Evolutionary conservation across 2,888 invertebrate genomes (phyloP).

Genomic region (Vandiemenella viatica): DNA sequence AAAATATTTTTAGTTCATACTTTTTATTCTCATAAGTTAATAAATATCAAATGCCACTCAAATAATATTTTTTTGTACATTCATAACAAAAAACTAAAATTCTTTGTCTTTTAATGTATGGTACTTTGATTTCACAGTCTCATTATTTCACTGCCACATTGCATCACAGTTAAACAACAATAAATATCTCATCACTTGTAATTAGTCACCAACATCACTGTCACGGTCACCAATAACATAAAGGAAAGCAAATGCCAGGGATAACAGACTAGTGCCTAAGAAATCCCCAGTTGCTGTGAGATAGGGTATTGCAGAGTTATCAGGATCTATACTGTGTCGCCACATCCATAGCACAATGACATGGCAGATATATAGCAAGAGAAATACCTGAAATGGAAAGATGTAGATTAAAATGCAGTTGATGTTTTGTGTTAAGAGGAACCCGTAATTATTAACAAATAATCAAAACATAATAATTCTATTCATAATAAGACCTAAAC

Average conservation of each 20-base stretch:
- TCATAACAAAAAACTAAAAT: too few relatives aligned
- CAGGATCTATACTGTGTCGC: constrained; percentile 67
- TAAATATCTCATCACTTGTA: too few relatives aligned
- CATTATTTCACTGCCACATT: too few relatives aligned
- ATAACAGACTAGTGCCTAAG: constrained; percentile 63
- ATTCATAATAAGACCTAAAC: neutral
- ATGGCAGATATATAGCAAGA: constrained; percentile 64
- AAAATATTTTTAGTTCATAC: too few relatives aligned
- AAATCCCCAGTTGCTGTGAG: constrained; percentile 80
- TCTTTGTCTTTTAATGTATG: too few relatives aligned
- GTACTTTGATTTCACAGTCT: too few relatives aligned
- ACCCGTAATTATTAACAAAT: neutral
- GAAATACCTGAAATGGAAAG: constrained; percentile 34
- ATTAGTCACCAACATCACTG: constrained; percentile 53
- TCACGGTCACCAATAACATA: constrained; percentile 59
- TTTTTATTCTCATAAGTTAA: too few relatives aligned
- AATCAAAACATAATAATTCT: neutral
- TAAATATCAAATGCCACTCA: too few relatives aligned
- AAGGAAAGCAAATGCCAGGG: constrained; percentile 55
- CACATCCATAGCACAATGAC: constrained; percentile 74
- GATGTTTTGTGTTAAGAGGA: neutral
- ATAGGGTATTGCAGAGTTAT: constrained; percentile 81
- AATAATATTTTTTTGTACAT: too few relatives aligned
- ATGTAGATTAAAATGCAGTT: too few relatives aligned
- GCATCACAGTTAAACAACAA: too few relatives aligned